A percentile compares a stretch with the other conserved stretches of the same genome.
These are phyloP conservation scores for Passer domesticus DNA, from an alignment of 2,113 vertebrate species.

Conservation along the genomic window DNA sequence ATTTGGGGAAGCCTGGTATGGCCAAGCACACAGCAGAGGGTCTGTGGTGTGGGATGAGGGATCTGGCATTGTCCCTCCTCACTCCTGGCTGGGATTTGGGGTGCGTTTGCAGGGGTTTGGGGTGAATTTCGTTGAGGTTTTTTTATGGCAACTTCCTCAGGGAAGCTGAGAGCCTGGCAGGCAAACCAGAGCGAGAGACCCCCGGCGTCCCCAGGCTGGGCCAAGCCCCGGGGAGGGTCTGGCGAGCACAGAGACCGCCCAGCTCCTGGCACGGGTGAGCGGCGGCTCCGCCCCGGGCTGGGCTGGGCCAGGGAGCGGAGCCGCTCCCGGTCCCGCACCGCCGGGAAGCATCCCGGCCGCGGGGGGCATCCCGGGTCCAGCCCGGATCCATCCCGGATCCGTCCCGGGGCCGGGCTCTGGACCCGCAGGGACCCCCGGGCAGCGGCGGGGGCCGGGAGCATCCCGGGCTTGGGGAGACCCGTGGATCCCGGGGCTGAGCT, in stretches of 20 bases:
- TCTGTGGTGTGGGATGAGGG: not conserved
- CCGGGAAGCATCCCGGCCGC: not conserved
- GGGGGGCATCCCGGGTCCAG: too few species aligned
- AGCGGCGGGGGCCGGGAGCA: not conserved
- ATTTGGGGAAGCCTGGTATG: not conserved
- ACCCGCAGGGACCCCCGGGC: not conserved
- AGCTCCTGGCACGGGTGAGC: not conserved
- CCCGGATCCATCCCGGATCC: not conserved
- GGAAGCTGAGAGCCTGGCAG: not conserved
- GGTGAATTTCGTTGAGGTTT: not conserved
- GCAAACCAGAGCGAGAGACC: not conserved
- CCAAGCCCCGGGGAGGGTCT: not conserved
- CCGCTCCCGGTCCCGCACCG: not conserved
- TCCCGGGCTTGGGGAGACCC: not conserved
- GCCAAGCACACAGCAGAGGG: not conserved
- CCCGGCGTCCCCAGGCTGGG: not conserved
- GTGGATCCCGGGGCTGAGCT: not conserved
- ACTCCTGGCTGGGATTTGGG: not conserved
- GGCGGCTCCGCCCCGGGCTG: conserved; percentile 9
- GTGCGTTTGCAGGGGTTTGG: not conserved
- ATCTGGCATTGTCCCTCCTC: not conserved
- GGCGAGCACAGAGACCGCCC: not conserved
- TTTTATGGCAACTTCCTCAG: not conserved
- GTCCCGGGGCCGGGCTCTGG: not conserved
- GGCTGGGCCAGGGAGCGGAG: not conserved